Conservation (phyloP, 2,888 invertebrate genomes). For the Pachliopta kotzebuea region DNA sequence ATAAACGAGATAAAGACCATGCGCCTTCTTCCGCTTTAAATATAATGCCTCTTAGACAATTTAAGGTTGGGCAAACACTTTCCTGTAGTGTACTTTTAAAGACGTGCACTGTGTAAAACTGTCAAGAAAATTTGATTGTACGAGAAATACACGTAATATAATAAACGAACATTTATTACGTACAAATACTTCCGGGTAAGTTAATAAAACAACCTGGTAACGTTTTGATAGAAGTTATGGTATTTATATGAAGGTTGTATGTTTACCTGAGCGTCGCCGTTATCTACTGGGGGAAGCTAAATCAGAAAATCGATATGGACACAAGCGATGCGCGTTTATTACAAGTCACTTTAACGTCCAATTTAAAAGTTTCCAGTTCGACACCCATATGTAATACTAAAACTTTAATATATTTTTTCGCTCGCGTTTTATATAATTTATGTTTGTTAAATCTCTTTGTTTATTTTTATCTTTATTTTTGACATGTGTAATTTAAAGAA, state of each 20-base stretch:
- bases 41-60: too few relatives aligned
- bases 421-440: not conserved
- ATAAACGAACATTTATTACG: not conserved
- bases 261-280: constrained; percentile 61
- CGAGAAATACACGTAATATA: not conserved
- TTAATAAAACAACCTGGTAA: constrained; percentile 25
- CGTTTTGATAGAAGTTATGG: constrained; percentile 30
- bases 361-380: constrained; percentile 49
- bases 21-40: too few relatives aligned
- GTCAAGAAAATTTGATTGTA: too few relatives aligned
- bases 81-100: too few relatives aligned
- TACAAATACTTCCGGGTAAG: constrained; percentile 2
- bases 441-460: too few relatives aligned
- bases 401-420: not conserved
- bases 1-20: too few relatives aligned
- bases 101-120: too few relatives aligned
- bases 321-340: constrained; percentile 48
- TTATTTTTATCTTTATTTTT: too few relatives aligned
- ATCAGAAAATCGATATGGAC: constrained; percentile 75
- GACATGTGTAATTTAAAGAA: too few relatives aligned
- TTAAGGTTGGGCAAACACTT: too few relatives aligned
- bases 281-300: constrained; percentile 71
- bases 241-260: constrained; percentile 32
- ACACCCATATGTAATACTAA: constrained; percentile 30
- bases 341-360: constrained; percentile 46